Evolutionary conservation across 2,888 invertebrate genomes (phyloP).

Genomic region (Acanthosepion esculentum): DNA sequence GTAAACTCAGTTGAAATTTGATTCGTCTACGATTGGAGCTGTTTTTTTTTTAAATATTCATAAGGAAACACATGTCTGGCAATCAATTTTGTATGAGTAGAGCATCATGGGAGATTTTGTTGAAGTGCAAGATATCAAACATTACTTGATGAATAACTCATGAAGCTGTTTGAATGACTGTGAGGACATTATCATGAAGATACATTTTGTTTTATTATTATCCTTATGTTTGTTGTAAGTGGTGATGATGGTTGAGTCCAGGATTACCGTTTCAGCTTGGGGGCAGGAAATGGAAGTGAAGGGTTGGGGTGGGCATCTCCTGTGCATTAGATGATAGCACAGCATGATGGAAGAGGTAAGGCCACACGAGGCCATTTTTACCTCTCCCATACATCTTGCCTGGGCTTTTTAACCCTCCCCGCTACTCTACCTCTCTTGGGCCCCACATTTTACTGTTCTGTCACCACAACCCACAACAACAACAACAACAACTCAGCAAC

Average conservation of each 20-base stretch:
- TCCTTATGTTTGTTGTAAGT: neutral
- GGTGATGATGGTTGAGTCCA: neutral
- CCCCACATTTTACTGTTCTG: neutral
- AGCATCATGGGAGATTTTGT: neutral
- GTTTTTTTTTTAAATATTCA: neutral
- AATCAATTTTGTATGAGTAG: neutral
- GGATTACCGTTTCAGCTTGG: neutral
- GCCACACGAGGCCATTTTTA: neutral
- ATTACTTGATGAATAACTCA: conserved; percentile 21
- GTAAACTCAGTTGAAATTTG: neutral
- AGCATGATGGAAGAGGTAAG: neutral
- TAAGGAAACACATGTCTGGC: neutral
- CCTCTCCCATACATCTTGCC: neutral
- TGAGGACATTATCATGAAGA: neutral
- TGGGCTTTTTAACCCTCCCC: neutral
- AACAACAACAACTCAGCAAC: no score
- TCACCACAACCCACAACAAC: no score
- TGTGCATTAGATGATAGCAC: neutral
- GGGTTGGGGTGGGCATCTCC: neutral
- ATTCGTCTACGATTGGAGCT: neutral
- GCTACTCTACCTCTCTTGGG: neutral
- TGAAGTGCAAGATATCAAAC: conserved; percentile 10
- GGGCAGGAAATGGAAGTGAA: neutral
- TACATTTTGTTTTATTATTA: neutral
- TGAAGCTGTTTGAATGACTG: conserved; percentile 33